These are phyloP conservation scores for Agelas oroides DNA, from an alignment of 37 sponge, comb jelly and placozoan genomes.

Conservation along the genomic window DNA sequence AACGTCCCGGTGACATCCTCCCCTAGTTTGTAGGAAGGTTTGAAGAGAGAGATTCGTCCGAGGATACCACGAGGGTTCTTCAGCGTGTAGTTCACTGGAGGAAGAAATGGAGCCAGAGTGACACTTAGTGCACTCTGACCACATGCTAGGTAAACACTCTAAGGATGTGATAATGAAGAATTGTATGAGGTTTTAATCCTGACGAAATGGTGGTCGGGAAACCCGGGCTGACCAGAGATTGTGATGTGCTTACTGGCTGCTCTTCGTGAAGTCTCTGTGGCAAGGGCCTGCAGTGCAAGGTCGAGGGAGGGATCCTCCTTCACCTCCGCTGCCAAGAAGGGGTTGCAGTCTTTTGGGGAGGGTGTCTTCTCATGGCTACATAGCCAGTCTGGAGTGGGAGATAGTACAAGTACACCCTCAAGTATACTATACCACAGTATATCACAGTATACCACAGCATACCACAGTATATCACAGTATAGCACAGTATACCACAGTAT, in stretches of 20 bases:
- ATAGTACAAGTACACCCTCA: no score
- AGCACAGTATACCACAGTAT: neutral
- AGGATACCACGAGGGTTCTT: conserved; percentile 64
- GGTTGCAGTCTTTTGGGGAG: conserved; percentile 48
- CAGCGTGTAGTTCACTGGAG: conserved; percentile 73
- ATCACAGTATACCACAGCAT: neutral
- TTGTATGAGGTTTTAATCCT: no score
- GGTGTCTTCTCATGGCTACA: neutral
- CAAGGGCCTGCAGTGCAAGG: conserved; percentile 55
- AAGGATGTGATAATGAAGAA: no score
- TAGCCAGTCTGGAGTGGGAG: conserved; percentile 27
- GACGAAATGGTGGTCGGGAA: no score
- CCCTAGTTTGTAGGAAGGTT: conserved; percentile 82
- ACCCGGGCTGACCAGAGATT: no score
- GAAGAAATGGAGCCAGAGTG: neutral
- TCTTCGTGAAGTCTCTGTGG: conserved; percentile 60
- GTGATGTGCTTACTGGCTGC: conserved; percentile 60
- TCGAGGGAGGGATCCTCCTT: conserved; percentile 58
- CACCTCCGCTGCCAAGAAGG: conserved; percentile 56
- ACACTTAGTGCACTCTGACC: no score
- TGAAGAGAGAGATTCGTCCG: conserved; percentile 66
- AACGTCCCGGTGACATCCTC: conserved; percentile 76
- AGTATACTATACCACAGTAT: no score
- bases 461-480: neutral
- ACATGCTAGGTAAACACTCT: no score